Conservation (phyloP, 1,140 invertebrate species). For the Andricus grossulariae region DNA sequence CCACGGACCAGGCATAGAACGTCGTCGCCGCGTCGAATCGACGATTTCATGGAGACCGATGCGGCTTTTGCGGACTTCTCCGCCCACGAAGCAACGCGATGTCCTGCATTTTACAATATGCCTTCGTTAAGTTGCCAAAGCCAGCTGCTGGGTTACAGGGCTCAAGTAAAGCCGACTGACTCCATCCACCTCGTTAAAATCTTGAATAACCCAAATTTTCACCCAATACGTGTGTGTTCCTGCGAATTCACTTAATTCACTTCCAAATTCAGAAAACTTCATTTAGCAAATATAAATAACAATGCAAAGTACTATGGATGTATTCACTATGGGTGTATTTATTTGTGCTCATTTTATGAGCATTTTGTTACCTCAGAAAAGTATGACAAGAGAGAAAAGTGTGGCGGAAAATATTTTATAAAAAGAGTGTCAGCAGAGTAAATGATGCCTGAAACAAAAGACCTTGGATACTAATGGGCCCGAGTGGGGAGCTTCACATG, state of each 20-base stretch:
- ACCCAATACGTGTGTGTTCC: background rate
- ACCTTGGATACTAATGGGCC: too few relatives aligned
- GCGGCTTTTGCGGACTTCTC: constrained; percentile 71
- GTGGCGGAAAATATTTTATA: too few relatives aligned
- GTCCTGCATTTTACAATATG: constrained; percentile 69
- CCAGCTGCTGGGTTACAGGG: constrained; percentile 55
- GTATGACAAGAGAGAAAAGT: too few relatives aligned
- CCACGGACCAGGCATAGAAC: constrained; percentile 61
- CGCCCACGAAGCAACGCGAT: constrained; percentile 69
- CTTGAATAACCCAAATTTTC: background rate
- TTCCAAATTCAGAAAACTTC: background rate
- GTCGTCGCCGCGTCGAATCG: constrained; percentile 70
- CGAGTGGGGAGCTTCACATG: too few relatives aligned
- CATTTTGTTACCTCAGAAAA: too few relatives aligned
- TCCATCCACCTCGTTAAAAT: constrained; percentile 20
- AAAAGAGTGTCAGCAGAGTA: too few relatives aligned
- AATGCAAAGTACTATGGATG: too few relatives aligned
- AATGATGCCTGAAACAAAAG: too few relatives aligned
- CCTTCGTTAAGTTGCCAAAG: constrained; percentile 68
- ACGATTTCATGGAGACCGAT: constrained; percentile 73
- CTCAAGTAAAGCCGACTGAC: background rate
- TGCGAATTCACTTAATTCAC: background rate
- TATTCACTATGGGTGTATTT: too few relatives aligned
- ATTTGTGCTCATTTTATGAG: too few relatives aligned
- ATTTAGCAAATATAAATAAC: background rate